Conservation (phyloP, 2,113 vertebrate genomes). For the Petrocephalus zakoni region DNA sequence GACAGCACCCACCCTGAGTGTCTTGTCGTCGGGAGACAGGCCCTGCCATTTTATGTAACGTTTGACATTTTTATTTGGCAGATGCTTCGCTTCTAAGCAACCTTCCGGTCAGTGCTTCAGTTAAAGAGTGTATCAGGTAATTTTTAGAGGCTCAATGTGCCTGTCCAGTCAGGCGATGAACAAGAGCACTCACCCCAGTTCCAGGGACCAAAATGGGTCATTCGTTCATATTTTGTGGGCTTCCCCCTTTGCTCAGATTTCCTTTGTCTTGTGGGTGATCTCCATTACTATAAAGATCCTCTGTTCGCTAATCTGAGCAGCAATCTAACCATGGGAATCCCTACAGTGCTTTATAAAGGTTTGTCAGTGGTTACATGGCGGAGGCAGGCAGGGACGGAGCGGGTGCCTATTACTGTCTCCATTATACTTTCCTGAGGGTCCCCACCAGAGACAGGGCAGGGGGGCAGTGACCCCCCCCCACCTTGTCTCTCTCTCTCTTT, state of each 20-base stretch:
- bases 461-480: background rate
- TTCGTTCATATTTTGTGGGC: background rate
- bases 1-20: background rate
- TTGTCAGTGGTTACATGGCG: background rate
- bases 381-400: background rate
- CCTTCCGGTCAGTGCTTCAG: background rate
- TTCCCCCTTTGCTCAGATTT: background rate
- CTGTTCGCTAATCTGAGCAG: background rate
- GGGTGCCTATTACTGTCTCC: background rate
- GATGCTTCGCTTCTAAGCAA: background rate
- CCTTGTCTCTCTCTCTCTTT: background rate
- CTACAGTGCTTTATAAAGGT: background rate
- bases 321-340: background rate
- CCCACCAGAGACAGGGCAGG: background rate
- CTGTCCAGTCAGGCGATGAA: background rate
- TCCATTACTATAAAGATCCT: background rate
- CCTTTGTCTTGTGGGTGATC: background rate
- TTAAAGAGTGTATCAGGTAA: background rate
- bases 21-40: background rate
- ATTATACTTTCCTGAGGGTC: background rate
- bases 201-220: background rate
- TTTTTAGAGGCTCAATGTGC: background rate
- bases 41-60: background rate
- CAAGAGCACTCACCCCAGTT: background rate
- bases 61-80: background rate